Base-by-base conservation (phyloP, 2,888 invertebrate genomes). In the Chymomyza procnemis region DNA sequence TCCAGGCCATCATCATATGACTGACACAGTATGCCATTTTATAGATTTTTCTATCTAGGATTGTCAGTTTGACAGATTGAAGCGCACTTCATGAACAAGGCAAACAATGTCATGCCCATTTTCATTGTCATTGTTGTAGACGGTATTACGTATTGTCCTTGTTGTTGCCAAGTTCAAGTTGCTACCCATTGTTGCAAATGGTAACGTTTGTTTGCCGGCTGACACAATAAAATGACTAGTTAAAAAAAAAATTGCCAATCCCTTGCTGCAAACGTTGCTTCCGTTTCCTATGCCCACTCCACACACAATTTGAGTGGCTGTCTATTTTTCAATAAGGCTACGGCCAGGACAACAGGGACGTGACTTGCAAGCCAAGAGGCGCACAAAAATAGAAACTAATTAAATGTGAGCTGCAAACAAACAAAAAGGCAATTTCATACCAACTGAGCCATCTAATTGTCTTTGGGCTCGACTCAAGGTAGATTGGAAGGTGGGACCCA, bases 1-100 rank as follows among this genome's bases (percentile, higher is more conserved):
- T 21, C 19, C 12, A 6, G 22, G 21, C 54, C 9, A n/a, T n/a
- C 14, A 18, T 50, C 19, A 50, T 50, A 50, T n/a, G 50, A n/a
- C 74, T 65, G 22, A 61, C 76, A 55, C 75, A 60, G 50, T 47
- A 30, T 34, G 55, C 9, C 18, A 66, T 55, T 67, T 55, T 22
- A 50, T 55, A 65, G 61, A 48, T 54, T 60, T 41, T 64, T 47
- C 69, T 63, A 58, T 22, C 67, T 64, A 54, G 61, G 55, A 66
- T 67, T 75, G 78, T 75, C 66, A 60, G 67, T 52, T 50, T 69
- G 80, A 76, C 75, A 69, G 80, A 73, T 76, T 81, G 78, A 75
- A 78, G 75, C 64, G 74, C 69, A 73, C 75, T 71, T 60, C 50
- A 57, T 61, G 55, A 61, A 26, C 34, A 14, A 19, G 54, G 19